Conservation (phyloP, 1,140 invertebrate species). For the Gryllus bimaculatus region DNA sequence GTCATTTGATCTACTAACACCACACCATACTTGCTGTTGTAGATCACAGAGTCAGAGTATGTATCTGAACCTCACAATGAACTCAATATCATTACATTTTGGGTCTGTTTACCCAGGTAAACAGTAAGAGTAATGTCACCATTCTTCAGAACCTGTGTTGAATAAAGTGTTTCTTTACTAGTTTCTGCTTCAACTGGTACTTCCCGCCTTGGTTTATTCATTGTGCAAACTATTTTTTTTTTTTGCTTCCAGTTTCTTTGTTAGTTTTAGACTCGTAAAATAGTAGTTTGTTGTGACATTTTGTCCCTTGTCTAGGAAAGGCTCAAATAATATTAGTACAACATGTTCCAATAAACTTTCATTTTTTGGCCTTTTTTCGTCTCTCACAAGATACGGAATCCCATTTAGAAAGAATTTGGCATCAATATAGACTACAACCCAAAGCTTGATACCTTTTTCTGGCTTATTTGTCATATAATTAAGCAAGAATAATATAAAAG, state of each 20-base stretch:
- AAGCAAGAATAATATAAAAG: too few species aligned
- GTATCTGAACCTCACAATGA: not conserved
- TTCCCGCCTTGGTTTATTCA: conserved; percentile 13
- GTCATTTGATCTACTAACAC: conserved; percentile 28
- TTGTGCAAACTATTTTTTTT: conserved; percentile 22
- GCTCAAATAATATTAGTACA: not conserved
- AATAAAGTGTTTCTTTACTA: not conserved
- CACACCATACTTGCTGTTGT: conserved; percentile 26
- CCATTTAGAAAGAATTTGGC: conserved; percentile 16
- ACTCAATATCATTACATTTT: conserved; percentile 24
- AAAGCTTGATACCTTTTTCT: conserved; percentile 17
- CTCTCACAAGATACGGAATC: conserved; percentile 15
- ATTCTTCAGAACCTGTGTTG: not conserved
- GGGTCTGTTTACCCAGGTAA: conserved; percentile 23
- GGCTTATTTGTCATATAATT: conserved; percentile 8
- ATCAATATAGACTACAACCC: not conserved
- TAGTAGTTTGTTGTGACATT: conserved; percentile 31
- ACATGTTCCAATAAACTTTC: not conserved
- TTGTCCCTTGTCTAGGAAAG: conserved; percentile 9
- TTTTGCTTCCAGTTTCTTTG: conserved; percentile 19
- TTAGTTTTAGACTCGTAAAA: conserved; percentile 27
- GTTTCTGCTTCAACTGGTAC: not conserved
- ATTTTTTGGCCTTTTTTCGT: not conserved
- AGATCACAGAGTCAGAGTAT: conserved; percentile 22
- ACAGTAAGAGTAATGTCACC: conserved; percentile 21